Evolutionary conservation across 2,113 vertebrate species (phyloP), one percentile per base, ranked within the genome.

Genomic region (Sphaerodactylus townsendi): DNA sequence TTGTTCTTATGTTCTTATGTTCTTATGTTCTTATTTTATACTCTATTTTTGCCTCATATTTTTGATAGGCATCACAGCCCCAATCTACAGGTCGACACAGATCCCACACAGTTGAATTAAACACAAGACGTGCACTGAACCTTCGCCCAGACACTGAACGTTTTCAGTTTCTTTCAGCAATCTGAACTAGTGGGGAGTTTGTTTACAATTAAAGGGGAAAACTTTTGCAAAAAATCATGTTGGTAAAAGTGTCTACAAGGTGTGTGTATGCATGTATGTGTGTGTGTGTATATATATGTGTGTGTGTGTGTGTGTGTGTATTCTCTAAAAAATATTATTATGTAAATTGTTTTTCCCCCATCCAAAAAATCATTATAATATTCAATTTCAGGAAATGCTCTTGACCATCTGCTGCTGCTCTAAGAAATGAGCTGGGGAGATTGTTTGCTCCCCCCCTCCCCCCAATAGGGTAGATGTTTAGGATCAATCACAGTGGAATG

Each of bases 321-420:
- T 9, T 4, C 92, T 87, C 89, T 64, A 76, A 85, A 94, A 0
- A 92, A 92, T 91, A 86, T 91, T 89, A 90, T 94, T 93, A 94
- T 93, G 93, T 92, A 93, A 93, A 93, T 86, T 15, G 33, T 50
- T 75, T 88, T 88, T 78, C n/a, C 77, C 71, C 64, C 1, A 84
- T 89, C 87, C 89, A 48, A 81, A n/a, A 90, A 93, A 92, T 85
- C 62, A 89, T 93, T 92, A 92, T 89, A 91, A 83, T 91, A 91
- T 92, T 92, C 91, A 91, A 93, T 95, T 94, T 96, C 90, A 77
- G 87, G 89, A 86, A 85, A 88, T 81, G 69, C 90, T 90, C 92
- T 95, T 94, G 90, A 91, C 93, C 94, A 95, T 91, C 95, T 94
- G 93, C 78, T 88, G 56, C 85, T 87, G 79, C 89, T 90, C 74